phyloP scores from a whole-genome alignment of 2,113 vertebrate species.

The Notothenia coriiceps region DNA sequence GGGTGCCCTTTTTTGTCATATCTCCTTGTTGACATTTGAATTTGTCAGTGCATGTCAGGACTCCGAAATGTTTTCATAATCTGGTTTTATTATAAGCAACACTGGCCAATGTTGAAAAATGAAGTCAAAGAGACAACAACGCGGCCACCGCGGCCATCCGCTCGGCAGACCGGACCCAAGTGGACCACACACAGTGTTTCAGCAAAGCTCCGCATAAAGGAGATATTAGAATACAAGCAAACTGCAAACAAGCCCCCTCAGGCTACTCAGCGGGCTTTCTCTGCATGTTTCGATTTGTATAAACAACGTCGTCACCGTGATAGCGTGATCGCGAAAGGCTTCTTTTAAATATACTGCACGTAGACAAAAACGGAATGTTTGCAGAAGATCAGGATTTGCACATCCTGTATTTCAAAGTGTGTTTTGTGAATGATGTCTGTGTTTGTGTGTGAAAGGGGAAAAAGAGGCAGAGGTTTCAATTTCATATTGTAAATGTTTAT shows the following conservation, averaged over 20 bases:
- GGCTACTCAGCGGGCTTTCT: constrained; percentile 49
- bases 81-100: constrained; percentile 86
- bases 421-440: constrained; percentile 54
- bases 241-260: constrained; percentile 66
- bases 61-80: constrained; percentile 84
- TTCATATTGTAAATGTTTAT: constrained; percentile 63
- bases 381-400: constrained; percentile 44
- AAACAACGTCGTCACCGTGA: constrained; percentile 72
- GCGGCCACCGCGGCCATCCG: constrained; percentile 57
- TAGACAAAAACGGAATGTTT: constrained; percentile 61
- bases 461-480: constrained; percentile 41
- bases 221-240: constrained; percentile 81
- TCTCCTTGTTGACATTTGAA: constrained; percentile 84
- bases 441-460: constrained; percentile 42
- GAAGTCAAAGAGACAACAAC: constrained; percentile 80
- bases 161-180: constrained; percentile 55
- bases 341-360: constrained; percentile 56
- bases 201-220: constrained; percentile 70
- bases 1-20: constrained; percentile 78
- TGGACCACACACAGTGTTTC: constrained; percentile 83
- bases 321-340: constrained; percentile 58
- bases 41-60: constrained; percentile 78
- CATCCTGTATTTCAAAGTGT: constrained; percentile 71
- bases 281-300: constrained; percentile 61
- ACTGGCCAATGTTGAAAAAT: constrained; percentile 81